phyloP scores from a whole-genome alignment of 1,140 invertebrate species.

The Alviniconcha marisindica region DNA sequence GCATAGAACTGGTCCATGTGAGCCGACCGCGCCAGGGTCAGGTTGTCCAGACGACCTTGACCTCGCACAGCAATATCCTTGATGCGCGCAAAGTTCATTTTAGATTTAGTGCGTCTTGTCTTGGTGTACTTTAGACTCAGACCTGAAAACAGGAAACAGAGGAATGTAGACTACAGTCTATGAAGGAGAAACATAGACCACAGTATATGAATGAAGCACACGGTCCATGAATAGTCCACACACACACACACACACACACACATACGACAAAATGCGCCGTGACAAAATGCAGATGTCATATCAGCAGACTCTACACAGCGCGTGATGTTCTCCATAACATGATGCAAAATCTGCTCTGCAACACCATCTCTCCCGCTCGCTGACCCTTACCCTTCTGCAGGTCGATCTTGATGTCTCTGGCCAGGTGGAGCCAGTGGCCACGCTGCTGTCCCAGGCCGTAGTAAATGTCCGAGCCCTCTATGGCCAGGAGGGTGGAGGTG shows the following conservation, averaged over 20 bases:
- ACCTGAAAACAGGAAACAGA: constrained; percentile 71
- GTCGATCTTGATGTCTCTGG: constrained; percentile 93
- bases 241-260: not conserved
- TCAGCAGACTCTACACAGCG: too few species aligned
- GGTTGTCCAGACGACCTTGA: constrained; percentile 79
- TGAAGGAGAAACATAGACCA: too few species aligned
- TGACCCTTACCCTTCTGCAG: constrained; percentile 84
- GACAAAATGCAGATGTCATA: too few species aligned
- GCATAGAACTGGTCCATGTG: constrained; percentile 94
- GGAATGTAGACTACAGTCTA: too few species aligned
- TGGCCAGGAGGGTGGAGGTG: constrained; percentile 83
- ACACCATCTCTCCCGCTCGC: too few species aligned
- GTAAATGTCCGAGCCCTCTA: constrained; percentile 86
- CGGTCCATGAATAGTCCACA: not conserved
- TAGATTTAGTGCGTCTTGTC: constrained; percentile 56
- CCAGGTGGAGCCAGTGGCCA: constrained; percentile 87
- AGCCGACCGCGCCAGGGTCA: constrained; percentile 65
- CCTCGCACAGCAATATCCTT: constrained; percentile 82
- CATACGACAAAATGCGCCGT: too few species aligned
- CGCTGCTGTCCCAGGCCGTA: constrained; percentile 87
- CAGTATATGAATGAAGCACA: not conserved
- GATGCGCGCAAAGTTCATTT: constrained; percentile 59
- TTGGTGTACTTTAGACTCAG: constrained; percentile 77
- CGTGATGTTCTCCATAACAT: too few species aligned
- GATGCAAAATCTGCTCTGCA: too few species aligned